Base-by-base conservation (phyloP, 2,113 vertebrate genomes). In the Vidua chalybeata region DNA sequence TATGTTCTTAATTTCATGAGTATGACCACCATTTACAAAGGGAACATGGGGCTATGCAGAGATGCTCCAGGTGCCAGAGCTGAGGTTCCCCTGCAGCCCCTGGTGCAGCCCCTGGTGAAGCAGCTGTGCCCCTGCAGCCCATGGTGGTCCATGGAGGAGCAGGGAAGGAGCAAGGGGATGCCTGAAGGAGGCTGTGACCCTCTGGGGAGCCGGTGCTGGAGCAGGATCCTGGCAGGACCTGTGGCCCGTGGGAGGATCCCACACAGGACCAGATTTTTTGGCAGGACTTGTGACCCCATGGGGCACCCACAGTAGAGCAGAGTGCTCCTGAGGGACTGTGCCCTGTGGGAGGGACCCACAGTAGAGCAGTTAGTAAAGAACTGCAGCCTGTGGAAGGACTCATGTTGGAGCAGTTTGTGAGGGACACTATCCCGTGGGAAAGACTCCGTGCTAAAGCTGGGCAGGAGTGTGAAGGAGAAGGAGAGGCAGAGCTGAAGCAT, bases 171-270 rank as follows among this genome's bases (percentile, higher is more conserved):
- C 39, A 54, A 19, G 39, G 15, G 23, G 4, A 28, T 41, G 30
- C 8, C 66, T 11, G 7, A 55, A 23, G 56, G 66, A 55, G 19
- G 10, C 11, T 63, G 56, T 30, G 74, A 48, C 10, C 28, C 19
- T 13, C 12, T n/a, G 74, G 39, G 56, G 84, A 75, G 19, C 6
- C 15, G 5, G 5, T 0, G 0, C 10, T 3, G 3, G 20, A 45
- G n/a, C 12, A 64, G 23, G 8, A 0, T 74, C 6, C 5, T 33
- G 19, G 9, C 22, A 76, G 63, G 23, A 39, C 2, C 17, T 39
- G 23, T 33, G 43, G 14, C 28, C 24, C 30, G 16, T 6, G 23
- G 31, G 23, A 63, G 13, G 7, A 55, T 21, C 6, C 9, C 35
- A 31, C 0, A 1, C 11, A 22, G 37, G 11, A 64, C 6, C 15